Base-by-base conservation (phyloP, 2,888 invertebrate genomes). In the Pristionchus exspectatus region DNA sequence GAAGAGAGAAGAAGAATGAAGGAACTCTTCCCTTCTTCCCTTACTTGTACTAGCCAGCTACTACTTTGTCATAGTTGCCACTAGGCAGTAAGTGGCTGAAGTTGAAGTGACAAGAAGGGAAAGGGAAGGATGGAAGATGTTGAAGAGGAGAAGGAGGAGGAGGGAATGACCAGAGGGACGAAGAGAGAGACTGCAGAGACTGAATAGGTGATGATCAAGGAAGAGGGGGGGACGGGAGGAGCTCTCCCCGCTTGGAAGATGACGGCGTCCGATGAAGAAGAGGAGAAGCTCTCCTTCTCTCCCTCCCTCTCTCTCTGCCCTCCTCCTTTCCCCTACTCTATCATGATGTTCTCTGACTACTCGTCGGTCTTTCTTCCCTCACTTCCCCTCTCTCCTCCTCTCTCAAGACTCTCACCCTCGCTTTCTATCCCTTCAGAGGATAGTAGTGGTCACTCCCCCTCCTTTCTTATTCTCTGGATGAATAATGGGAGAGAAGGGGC, bases 371-470 rank as follows among this genome's bases (percentile, higher is more conserved):
- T 21, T 38, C 50, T n/a, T 50, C 77, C 77, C 30, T 74, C 33
- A n/a, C n/a, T 66, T 66, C 66, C 66, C 56, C n/a, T 66, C 66
- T 4, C 66, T n/a, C 9, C 66, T n/a, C 66, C 66, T 69, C 69
- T 27, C 69, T 27, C 30, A 69, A 69, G 69, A 69, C 69, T 69
- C 69, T 69, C 69, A 69, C 38, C 77, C 77, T 21, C 38, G 77
- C 38, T 77, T 50, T 54, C 38, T 38, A 9, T 27, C 83, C 54
- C 83, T 83, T 83, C 50, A 38, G 0, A 56, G 83, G 18, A 83
- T 56, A 83, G 83, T 83, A 56, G 83, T 83, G 83, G 54, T 83
- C 83, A 74, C 38, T 38, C 74, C 30, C 66, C 30, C 18, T 69
- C 69, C 59, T 21, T 59, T 56, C 16, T 59, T 83, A 12, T 38